Evolutionary conservation across 2,888 invertebrate genomes (phyloP).

Genomic region (Auanema freiburgensis): DNA sequence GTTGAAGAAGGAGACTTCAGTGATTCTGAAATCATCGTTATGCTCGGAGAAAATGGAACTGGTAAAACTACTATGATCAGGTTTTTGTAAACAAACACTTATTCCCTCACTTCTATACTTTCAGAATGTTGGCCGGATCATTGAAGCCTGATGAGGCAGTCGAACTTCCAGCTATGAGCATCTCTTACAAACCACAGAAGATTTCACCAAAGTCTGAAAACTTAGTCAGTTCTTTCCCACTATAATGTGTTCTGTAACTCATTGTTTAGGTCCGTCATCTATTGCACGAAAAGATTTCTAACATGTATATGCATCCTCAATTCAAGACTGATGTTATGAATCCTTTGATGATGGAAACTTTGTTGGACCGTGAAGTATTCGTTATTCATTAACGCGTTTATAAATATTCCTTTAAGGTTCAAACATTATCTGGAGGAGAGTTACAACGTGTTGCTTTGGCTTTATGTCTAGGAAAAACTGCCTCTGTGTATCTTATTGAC

Average conservation of each 20-base stretch:
- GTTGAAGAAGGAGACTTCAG: constrained; percentile 92
- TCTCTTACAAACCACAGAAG: constrained; percentile 99
- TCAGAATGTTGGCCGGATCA: constrained; percentile 90
- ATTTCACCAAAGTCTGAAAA: constrained; percentile 96
- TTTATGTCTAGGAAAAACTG: constrained; percentile 94
- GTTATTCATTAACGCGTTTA: constrained; percentile 5
- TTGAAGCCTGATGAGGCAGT: constrained; percentile 76
- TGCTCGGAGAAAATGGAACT: constrained; percentile 94
- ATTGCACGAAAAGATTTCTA: constrained; percentile 92
- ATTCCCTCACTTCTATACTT: background rate
- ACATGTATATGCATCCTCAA: constrained; percentile 94
- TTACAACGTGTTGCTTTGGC: constrained; percentile 94
- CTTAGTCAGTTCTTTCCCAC: constrained; percentile 65
- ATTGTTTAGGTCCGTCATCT: constrained; percentile 76
- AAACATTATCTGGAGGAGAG: constrained; percentile 98
- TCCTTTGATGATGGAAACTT: constrained; percentile 61
- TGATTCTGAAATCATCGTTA: constrained; percentile 96
- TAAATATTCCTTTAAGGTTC: constrained; percentile 68
- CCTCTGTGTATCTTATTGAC: constrained; percentile 96
- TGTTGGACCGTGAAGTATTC: constrained; percentile 54
- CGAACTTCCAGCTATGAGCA: constrained; percentile 82
- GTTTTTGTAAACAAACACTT: constrained; percentile 12
- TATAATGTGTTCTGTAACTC: constrained; percentile 3
- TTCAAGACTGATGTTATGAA: constrained; percentile 99
- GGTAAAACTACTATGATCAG: constrained; percentile 97